A percentile compares a stretch with the other conserved stretches of the same genome.
phyloP scores from a whole-genome alignment of 1,140 invertebrate species.

The Physella acuta region DNA sequence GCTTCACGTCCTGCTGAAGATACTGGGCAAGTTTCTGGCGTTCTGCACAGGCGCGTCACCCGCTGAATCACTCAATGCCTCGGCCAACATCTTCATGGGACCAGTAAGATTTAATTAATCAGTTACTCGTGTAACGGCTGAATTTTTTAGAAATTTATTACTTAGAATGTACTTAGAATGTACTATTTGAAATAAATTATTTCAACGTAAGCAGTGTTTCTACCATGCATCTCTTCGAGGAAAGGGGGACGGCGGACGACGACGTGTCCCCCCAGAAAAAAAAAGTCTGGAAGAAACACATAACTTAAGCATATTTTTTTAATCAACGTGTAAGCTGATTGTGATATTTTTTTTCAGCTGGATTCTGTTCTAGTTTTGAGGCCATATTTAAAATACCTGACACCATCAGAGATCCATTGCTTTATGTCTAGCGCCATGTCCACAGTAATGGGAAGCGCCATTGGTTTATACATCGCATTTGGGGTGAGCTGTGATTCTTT shows the following conservation, averaged over 20 bases:
- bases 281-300: too few relatives aligned
- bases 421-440: constrained; percentile 20
- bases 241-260: too few relatives aligned
- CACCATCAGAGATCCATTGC: constrained; percentile 13
- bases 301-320: too few relatives aligned
- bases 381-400: constrained; percentile 9
- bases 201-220: too few relatives aligned
- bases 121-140: too few relatives aligned
- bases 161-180: too few relatives aligned
- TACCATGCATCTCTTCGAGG: too few relatives aligned
- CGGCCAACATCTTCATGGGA: constrained; percentile 7
- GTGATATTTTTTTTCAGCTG: not conserved
- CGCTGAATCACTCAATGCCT: not conserved
- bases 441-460: constrained; percentile 3
- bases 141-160: too few relatives aligned
- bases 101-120: not conserved
- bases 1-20: constrained; percentile 7
- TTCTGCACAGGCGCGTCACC: not conserved
- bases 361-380: constrained; percentile 6
- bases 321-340: not conserved
- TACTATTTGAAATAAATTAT: too few relatives aligned
- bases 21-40: not conserved
- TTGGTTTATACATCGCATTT: constrained; percentile 4
- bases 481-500: too few relatives aligned
- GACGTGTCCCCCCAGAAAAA: too few relatives aligned